Base-by-base conservation (phyloP, 2,113 vertebrate species). In the Gymnocephalus cernua region DNA sequence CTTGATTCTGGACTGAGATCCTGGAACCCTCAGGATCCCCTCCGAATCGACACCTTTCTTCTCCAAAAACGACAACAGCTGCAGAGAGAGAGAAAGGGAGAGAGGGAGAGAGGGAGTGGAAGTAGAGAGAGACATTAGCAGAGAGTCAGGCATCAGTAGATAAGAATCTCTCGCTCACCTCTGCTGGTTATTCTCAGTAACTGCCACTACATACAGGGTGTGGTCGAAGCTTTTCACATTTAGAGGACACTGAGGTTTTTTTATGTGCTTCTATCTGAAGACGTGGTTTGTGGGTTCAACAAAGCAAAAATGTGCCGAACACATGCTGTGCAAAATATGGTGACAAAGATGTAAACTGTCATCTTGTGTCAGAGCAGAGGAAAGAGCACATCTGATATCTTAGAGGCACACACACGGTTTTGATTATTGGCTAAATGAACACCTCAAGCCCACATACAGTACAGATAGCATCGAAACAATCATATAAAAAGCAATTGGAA, bases 1-100 rank as follows among this genome's bases (percentile, higher is more conserved):
- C 96, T 98, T 98, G 79, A 98, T 97, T 85, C 97, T 96, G 63
- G 95, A 92, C 92, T 97, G 97, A 81, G 97, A 97, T 4, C 97
- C 97, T 44, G 97, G 96, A 66, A 98, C 95, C 88, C 97, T 94
- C 66, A 98, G 94, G 81, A 98, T 97, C 53, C 97, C 97, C 83
- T 97, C 97, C 0, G 93, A 95, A 80, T 97, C 96, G 0, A 99
- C 91, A 8, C 96, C 96, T 78, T 94, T 97, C 86, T 96, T 97
- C 87, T 98, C 98, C 90, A 98, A 90, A 91, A 96, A 97, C 1
- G 95, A 96, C 74, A 99, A 93, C 89, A 98, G 87, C 98, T 98
- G 68, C 84, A 92, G 56, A 86, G 76, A 78, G 25, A 70, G 68
- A 74, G 66, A 56, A 70, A 71, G 74, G 41, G 23, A 59, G 47